Percentiles rank a stretch among this genome's conserved stretches.
phyloP scores from a whole-genome alignment of 2,797 vertebrate genomes.

The Gymnoscopelus microlampas region DNA sequence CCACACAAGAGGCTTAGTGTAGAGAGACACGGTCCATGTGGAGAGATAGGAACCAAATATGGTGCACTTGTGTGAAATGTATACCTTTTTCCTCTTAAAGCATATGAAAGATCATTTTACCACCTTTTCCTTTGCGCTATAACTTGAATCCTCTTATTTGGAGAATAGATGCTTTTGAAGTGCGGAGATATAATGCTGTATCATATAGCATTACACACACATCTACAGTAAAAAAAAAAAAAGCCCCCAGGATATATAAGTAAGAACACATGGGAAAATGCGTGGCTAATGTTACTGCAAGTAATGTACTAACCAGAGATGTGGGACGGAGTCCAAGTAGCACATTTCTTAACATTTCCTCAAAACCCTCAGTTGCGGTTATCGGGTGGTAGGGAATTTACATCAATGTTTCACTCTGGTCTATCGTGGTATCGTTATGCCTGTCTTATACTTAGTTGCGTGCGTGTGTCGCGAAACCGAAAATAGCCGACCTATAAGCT shows the following conservation, averaged over 20 bases:
- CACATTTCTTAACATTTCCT: slow-evolving; percentile 76
- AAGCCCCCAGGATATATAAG: slow-evolving; percentile 38
- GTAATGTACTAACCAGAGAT: slow-evolving; percentile 64
- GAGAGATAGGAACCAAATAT: slow-evolving; percentile 18
- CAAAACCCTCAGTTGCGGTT: slow-evolving; percentile 62
- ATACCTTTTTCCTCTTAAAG: slow-evolving; percentile 2
- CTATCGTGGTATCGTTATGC: slow-evolving; percentile 57
- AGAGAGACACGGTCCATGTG: slow-evolving; percentile 19
- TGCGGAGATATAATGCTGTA: slow-evolving; percentile 22
- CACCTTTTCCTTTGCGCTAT: slow-evolving; percentile 16
- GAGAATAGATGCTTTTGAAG: slow-evolving; percentile 24
- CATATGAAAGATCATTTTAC: slow-evolving; percentile 27
- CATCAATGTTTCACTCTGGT: slow-evolving; percentile 53
- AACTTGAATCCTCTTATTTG: slow-evolving; percentile 21
- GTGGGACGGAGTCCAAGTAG: slow-evolving; percentile 48
- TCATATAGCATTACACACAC: slow-evolving; percentile 44
- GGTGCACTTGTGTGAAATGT: slow-evolving; percentile 35
- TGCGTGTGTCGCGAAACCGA: too few species aligned
- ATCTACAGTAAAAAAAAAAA: slow-evolving; percentile 3
- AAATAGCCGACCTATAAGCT: too few species aligned
- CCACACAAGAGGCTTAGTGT: slow-evolving; percentile 31
- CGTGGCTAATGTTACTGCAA: slow-evolving; percentile 53
- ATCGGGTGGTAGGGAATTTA: slow-evolving; percentile 68
- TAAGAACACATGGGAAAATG: slow-evolving; percentile 50
- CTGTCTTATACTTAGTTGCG: too few species aligned